Base-by-base conservation (phyloP, 2,888 invertebrate genomes). In the Hypsopygia costalis region DNA sequence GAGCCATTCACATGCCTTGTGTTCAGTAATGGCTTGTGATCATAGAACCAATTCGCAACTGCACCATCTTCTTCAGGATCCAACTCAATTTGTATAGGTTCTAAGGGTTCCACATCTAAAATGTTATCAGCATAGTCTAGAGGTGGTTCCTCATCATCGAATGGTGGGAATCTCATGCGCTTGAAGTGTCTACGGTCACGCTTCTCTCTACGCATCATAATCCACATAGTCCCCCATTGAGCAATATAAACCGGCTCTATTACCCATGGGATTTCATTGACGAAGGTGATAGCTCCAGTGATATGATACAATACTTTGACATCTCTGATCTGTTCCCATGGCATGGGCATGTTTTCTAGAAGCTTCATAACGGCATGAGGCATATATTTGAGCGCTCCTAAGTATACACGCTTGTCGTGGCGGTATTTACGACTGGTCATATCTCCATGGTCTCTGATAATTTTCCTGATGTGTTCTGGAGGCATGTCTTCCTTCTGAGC, bases 151-250 rank as follows among this genome's bases (percentile, higher is more conserved):
- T 99, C 99, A 80, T 99, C 99, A 76, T 99, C 99, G 77, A 99
- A 99, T 0, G 99, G 99, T 8, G 99, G 99, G 77, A 99, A 99
- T 55, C 99, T 91, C 99, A 99, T 99, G 58, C 99, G 91, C 81
- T 99, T 99, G 77, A 99, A 99, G 78, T 99, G 99, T 21, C 99
- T 92, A 73, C 99, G 94, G 90, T 99, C 99, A 50, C 99, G 91
- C 80, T 99, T 99, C 73, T 99, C 99, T 58, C 99, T 92, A 55
- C 99, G 91, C 99, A 99, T 99, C 98, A 99, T 99, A 58, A 99
- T 99, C 99, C 99, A 99, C 99, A 99, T 99, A 0, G 99, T 98
- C 31, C 98, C 99, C 99, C 99, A 99, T 72, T 99, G 99, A 1
- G 99, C 99, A 54, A 99, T 98, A 74, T 99, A 99, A 3, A 99